Percentiles rank a stretch among this genome's conserved stretches.
These are phyloP conservation scores for Trimorus sp. DNA, from an alignment of 2,888 invertebrate genomes.

Conservation along the genomic window DNA sequence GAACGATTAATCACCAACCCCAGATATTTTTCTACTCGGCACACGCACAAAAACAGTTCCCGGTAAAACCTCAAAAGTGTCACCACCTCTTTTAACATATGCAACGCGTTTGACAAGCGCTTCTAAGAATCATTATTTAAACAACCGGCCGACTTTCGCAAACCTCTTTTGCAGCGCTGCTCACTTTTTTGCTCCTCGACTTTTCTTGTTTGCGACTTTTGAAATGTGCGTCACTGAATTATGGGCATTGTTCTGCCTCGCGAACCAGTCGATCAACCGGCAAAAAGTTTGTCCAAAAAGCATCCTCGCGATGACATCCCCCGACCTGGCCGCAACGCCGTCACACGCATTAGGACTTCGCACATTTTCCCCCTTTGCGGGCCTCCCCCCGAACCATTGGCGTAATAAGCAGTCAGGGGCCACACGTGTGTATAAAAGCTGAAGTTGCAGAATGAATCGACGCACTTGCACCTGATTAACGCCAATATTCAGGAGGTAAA, in stretches of 20 bases:
- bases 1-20: too few species aligned
- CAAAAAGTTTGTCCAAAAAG: slow-evolving; percentile 38
- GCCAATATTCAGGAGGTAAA: slow-evolving; percentile 74
- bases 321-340: slow-evolving; percentile 46
- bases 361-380: slow-evolving; percentile 71
- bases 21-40: too few species aligned
- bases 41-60: too few species aligned
- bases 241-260: slow-evolving; percentile 21
- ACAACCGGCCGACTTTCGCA: too few species aligned
- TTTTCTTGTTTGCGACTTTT: not conserved
- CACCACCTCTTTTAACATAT: too few species aligned
- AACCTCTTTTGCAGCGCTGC: too few species aligned
- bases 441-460: slow-evolving; percentile 65
- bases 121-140: too few species aligned
- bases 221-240: not conserved
- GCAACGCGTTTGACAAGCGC: too few species aligned
- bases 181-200: too few species aligned
- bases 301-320: slow-evolving; percentile 19
- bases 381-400: slow-evolving; percentile 68
- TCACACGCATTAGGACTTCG: slow-evolving; percentile 62
- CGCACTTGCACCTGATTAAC: slow-evolving; percentile 73
- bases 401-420: slow-evolving; percentile 73
- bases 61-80: too few species aligned
- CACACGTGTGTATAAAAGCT: slow-evolving; percentile 75
- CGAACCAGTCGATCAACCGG: not conserved